Evolutionary conservation across 2,113 vertebrate genomes (phyloP).

Genomic region (Geothlypis trichas): DNA sequence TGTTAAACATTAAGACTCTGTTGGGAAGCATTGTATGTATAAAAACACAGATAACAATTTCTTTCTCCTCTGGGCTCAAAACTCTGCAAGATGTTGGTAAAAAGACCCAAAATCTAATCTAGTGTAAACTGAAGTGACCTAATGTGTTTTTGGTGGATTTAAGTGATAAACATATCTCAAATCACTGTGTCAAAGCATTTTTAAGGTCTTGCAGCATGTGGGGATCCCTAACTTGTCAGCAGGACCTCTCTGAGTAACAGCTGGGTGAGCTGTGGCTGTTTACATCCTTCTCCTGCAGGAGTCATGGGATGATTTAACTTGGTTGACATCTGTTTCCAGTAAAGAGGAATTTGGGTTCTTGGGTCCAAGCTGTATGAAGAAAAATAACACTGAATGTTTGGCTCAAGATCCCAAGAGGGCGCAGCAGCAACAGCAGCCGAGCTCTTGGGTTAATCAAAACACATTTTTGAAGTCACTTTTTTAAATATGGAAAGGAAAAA

Average conservation of each 20-base stretch:
- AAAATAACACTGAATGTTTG: constrained; percentile 2
- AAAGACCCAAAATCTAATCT: neutral
- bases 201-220: neutral
- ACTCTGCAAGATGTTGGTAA: neutral
- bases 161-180: neutral
- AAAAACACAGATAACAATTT: neutral
- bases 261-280: constrained; percentile 27
- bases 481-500: neutral
- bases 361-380: neutral
- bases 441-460: neutral
- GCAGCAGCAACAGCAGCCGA: neutral
- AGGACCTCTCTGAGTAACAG: neutral
- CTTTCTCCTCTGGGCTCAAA: neutral
- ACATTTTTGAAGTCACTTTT: neutral
- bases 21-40: neutral
- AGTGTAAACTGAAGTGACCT: neutral
- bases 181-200: neutral
- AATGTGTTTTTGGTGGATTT: neutral
- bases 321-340: neutral
- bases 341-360: neutral
- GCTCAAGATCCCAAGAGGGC: neutral
- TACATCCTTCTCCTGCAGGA: constrained; percentile 10
- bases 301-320: constrained; percentile 13
- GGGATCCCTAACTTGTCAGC: neutral
- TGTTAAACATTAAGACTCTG: neutral